Evolutionary conservation across 92 coral and sea anemone species (phyloP).

Genomic region (Virgularia gustaviana): DNA sequence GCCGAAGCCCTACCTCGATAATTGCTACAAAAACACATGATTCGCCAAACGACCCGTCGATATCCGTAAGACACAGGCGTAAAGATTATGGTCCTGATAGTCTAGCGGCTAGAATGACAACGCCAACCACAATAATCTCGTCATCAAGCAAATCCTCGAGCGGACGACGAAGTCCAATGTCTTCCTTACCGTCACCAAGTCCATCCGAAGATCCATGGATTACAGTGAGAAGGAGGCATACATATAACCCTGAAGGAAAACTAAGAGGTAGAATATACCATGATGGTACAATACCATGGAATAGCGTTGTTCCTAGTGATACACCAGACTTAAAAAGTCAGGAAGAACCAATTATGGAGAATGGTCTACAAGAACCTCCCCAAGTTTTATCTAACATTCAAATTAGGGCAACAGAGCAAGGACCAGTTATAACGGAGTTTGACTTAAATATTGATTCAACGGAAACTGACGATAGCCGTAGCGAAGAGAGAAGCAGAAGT

Average conservation of each 20-base stretch:
- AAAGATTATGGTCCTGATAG: too few species aligned
- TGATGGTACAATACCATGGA: too few species aligned
- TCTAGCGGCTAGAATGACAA: background rate
- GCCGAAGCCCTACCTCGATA: conserved; percentile 6
- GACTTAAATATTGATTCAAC: background rate
- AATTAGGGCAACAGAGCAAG: conserved; percentile 5
- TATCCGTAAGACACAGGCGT: conserved; percentile 5
- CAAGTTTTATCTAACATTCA: conserved; percentile 7
- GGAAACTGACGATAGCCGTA: conserved; percentile 1
- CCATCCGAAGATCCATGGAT: background rate
- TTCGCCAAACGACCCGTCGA: conserved; percentile 9
- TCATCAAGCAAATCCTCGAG: background rate
- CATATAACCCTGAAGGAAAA: background rate
- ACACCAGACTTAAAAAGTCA: too few species aligned
- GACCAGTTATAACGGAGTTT: conserved; percentile 4
- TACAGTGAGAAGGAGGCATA: background rate
- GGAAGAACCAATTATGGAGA: background rate
- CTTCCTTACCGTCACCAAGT: background rate
- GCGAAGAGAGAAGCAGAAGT: background rate
- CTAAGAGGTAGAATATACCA: background rate
- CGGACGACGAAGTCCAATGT: background rate
- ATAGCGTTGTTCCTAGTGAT: too few species aligned
- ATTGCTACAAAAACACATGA: background rate
- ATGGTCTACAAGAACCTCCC: background rate
- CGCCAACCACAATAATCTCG: background rate